Conservation (phyloP, 1,140 invertebrate species). For the Lepidotrigona ventralis region DNA sequence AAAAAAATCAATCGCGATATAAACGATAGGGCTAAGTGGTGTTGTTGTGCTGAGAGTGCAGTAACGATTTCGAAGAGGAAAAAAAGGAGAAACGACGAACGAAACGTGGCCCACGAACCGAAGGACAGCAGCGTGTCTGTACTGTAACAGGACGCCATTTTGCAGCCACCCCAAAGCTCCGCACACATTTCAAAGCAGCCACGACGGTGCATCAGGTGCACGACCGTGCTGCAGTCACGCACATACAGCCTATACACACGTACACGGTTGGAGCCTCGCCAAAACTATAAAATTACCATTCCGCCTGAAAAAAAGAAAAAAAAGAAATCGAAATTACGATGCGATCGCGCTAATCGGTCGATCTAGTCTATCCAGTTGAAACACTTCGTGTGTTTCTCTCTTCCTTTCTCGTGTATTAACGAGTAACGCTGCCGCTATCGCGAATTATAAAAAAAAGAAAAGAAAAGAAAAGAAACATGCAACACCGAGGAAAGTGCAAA, state of each 20-base stretch:
- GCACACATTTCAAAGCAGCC: conserved; percentile 31
- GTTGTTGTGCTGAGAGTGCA: too few species aligned
- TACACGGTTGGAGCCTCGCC: conserved; percentile 7
- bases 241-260: conserved; percentile 1
- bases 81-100: too few species aligned
- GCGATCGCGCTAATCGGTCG: neutral
- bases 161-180: conserved; percentile 31
- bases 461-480: neutral
- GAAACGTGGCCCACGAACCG: neutral
- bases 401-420: neutral
- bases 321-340: neutral
- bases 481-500: neutral
- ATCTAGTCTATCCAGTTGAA: neutral
- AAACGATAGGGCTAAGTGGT: too few species aligned
- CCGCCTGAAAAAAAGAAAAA: neutral
- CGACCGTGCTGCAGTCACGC: conserved; percentile 18
- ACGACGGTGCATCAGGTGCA: conserved; percentile 29
- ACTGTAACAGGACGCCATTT: conserved; percentile 44
- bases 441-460: neutral
- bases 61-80: too few species aligned
- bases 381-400: neutral
- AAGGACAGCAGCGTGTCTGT: neutral
- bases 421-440: neutral
- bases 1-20: too few species aligned
- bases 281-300: conserved; percentile 37